Base-by-base conservation (phyloP, 1,140 invertebrate genomes). In the Neodiprion virginianus region DNA sequence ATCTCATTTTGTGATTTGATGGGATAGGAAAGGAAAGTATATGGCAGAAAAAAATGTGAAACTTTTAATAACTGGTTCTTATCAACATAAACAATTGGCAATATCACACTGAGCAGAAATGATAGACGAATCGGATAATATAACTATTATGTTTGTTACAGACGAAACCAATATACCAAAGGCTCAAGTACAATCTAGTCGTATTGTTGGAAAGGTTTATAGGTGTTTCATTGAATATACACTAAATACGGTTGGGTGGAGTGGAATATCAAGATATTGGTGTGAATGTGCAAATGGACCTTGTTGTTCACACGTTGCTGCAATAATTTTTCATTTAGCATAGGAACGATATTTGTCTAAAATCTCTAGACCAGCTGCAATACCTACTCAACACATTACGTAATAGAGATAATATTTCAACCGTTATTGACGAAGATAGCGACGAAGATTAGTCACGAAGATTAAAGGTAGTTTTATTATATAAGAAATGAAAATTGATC, bases 181-280 rank as follows among this genome's bases (percentile, higher is more conserved):
- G 72, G 50, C 70, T 11, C 66, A 75, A 76, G 73, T 78, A n/a
- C 53, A 23, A 75, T 80, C 74, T 73, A 14, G 77, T 12, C 76
- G 78, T 74, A 76, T 77, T 11, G 73, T 74, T 49, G 48, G 47
- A 40, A 75, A 76, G 69, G 71, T 21, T 53, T 80, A 80, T 49
- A 76, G 48, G 72, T 80, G 76, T 72, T 80, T 77, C 65, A 76
- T 80, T 74, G 74, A 80, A 61, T 77, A 78, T 72, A 75, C 76
- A 48, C 70, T 69, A 17, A 73, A 78, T 67, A 73, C 66, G n/a
- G 76, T 70, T 72, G 73, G 72, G 73, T 71, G 49, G 10, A 12
- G 9, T 53, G 68, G 75, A 21, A 79, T 78, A 17, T 21, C 69
- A 65, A 67, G 75, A 11, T 75, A 79, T 69, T 71, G 50, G 48